Evolutionary conservation across 2,888 invertebrate genomes (phyloP).

Genomic region (Pterostichus madidus): DNA sequence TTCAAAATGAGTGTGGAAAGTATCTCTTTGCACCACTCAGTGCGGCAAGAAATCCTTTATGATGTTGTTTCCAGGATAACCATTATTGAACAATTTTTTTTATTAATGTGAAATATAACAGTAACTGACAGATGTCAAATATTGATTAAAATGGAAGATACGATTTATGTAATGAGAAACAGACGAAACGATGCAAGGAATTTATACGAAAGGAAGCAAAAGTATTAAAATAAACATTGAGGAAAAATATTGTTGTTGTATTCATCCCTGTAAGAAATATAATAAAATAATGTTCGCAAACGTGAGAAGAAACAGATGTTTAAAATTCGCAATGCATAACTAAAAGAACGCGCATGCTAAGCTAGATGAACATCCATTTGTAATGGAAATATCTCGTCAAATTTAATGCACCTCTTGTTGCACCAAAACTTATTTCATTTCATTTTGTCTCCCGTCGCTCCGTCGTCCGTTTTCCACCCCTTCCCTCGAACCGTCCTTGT

Average conservation of each 20-base stretch:
- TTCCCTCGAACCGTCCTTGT: not conserved
- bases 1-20: too few species aligned
- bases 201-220: not conserved
- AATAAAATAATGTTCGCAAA: constrained; percentile 23
- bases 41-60: too few species aligned
- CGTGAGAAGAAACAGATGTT: constrained; percentile 41
- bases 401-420: constrained; percentile 56
- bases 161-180: too few species aligned
- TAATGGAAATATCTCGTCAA: constrained; percentile 58
- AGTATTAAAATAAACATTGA: constrained; percentile 1
- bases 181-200: too few species aligned
- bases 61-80: too few species aligned
- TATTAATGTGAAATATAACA: too few species aligned
- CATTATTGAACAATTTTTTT: too few species aligned
- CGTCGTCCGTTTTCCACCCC: not conserved
- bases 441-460: constrained; percentile 18
- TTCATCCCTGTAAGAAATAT: not conserved
- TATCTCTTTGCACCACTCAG: too few species aligned
- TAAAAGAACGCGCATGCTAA: constrained; percentile 32
- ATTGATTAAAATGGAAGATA: too few species aligned
- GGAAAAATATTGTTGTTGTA: not conserved
- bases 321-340: constrained; percentile 38
- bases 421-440: constrained; percentile 45
- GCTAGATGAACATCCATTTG: constrained; percentile 43
- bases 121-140: too few species aligned